Base-by-base conservation (phyloP, 2,113 vertebrate genomes). In the Tachuris rubrigastra region DNA sequence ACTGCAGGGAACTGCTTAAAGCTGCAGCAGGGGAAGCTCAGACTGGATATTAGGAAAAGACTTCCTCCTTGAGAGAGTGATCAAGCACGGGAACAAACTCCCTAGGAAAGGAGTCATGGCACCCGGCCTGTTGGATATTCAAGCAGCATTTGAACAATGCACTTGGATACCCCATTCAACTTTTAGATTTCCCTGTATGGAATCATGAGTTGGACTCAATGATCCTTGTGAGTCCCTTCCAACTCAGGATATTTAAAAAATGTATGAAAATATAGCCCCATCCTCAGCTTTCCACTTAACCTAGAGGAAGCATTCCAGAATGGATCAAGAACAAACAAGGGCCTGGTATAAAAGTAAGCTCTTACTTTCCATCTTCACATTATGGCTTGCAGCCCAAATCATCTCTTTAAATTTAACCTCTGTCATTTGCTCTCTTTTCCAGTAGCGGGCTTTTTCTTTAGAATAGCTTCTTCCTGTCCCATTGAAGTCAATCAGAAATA, bases 71-170 rank as follows among this genome's bases (percentile, higher is more conserved):
- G 28, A 89, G 16, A 76, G 13, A 8, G 7, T 52, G 16, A 6
- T 37, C 1, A 8, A 67, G 47, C 14, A 44, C 56, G 47, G 14
- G 62, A 85, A 79, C 28, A 63, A 59, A 35, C 24, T 91, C 10
- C 30, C 3, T 8, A 41, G 14, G 5, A 17, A 83, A 19, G 1
- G 24, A 12, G 7, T 52, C n/a, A 25, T 42, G 2, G 1, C 4
- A 44, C 12, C 49, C 63, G 33, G 12, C 19, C 13, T 15, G 1
- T 1, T 58, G 24, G 28, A 23, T 71, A 18, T 65, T 74, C 46
- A 68, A 72, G 49, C 7, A 68, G 23, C 16, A 41, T 75, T 74
- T 75, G 16, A 72, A 46, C 39, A 79, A 58, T 1, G 6, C 27
- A 37, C 7, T 75, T 49, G 55, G 41, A 73, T 14, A 46, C 15